Evolutionary conservation across 2,113 vertebrate genomes (phyloP).

Genomic region (Trinectes maculatus): DNA sequence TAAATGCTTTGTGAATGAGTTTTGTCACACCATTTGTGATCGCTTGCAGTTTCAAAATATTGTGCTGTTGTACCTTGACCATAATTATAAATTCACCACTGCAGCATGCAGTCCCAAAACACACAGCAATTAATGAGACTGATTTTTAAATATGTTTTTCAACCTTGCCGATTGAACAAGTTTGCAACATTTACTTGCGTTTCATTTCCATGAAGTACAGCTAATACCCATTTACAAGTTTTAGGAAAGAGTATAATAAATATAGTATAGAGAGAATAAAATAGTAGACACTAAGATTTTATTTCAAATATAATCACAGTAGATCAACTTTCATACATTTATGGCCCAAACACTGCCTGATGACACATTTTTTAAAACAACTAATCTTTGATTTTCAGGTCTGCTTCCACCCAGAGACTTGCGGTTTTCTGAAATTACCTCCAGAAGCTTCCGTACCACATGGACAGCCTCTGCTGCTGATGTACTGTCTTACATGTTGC

Average conservation of each 20-base stretch:
- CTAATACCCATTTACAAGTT: not conserved
- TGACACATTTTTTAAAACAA: constrained; percentile 1
- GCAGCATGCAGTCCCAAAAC: constrained; percentile 1
- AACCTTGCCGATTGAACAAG: too few relatives aligned
- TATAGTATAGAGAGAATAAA: not conserved
- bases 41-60: constrained; percentile 25
- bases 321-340: not conserved
- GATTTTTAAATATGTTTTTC: too few relatives aligned
- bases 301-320: not conserved
- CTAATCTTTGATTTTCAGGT: constrained; percentile 74
- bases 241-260: not conserved
- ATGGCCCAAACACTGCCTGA: not conserved
- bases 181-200: too few relatives aligned
- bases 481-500: constrained; percentile 89
- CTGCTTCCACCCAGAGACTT: constrained; percentile 88
- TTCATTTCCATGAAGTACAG: constrained; percentile 6
- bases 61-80: constrained; percentile 17
- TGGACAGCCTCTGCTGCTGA: constrained; percentile 86
- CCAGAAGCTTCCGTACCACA: constrained; percentile 90
- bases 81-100: constrained; percentile 8
- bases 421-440: constrained; percentile 91
- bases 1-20: constrained; percentile 9
- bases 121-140: constrained; percentile 3
- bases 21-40: constrained; percentile 31
- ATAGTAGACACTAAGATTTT: too few relatives aligned